Evolutionary conservation across 1,140 invertebrate genomes (phyloP), one percentile per base, ranked within the genome.

Genomic region (Calycopis cecrops): DNA sequence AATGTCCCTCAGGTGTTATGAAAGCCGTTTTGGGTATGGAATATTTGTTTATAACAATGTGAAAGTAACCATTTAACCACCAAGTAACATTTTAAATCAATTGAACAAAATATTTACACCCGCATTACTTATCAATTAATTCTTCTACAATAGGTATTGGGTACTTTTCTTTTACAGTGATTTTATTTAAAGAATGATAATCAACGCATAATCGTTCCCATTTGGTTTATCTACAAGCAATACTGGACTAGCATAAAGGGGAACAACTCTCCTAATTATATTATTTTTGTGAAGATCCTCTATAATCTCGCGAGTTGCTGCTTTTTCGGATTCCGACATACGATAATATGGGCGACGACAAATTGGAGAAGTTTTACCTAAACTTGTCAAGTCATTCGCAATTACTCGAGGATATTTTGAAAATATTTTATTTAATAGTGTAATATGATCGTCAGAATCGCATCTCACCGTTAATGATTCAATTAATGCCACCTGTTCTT

Each of bases 11-110:
- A 28, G 2, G 2, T 3, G 21, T 28, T 2, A 28, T 6, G 21
- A 28, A 28, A 28, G 21, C 21, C 2, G 21, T 3, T 28, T 28
- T 28, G 2, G 2, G 6, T 6, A 28, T 6, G 21, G n/a, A n/a
- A n/a, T 28, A 2, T 28, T 28, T 6, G 21, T 28, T 6, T 28
- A 28, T 28, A 28, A 2, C 6, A 28, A 28, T 42, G 28, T 57
- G 55, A 57, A 42, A 38, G 11, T 57, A 57, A 3, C 55, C 48
- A n/a, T n/a, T n/a, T n/a, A n/a, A n/a, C n/a, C n/a, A n/a, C n/a
- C n/a, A n/a, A n/a, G n/a, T n/a, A n/a, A 51, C 48, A 10, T 47
- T 51, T 57, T 44, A 57, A 18, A 49, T 51, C 55, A 17, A 50
- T 11, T 3, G 55, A 37, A 42, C 35, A 40, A 42, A 57, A 35